These are phyloP conservation scores for Symphodus melops DNA, from an alignment of 2,113 vertebrate species.

Conservation along the genomic window DNA sequence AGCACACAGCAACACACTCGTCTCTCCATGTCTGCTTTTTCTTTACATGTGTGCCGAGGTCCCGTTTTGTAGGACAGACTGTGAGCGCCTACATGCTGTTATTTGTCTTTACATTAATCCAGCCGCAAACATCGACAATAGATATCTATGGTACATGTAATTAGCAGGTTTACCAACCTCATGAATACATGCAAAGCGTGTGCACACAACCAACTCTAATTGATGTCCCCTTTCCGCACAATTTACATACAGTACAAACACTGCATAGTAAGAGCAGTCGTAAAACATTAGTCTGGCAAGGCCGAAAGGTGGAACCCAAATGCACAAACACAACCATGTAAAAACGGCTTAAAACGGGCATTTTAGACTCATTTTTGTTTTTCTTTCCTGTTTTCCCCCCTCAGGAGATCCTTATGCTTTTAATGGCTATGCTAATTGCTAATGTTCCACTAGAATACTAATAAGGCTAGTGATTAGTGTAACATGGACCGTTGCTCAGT, in stretches of 20 bases:
- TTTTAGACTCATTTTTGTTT: conserved; percentile 46
- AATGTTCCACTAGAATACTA: conserved; percentile 68
- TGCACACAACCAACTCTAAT: conserved; percentile 41
- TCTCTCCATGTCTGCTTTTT: background rate
- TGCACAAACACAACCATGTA: conserved; percentile 8
- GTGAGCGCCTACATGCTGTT: background rate
- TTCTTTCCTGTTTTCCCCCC: conserved; percentile 22
- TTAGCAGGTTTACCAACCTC: conserved; percentile 61
- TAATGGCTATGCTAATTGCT: conserved; percentile 70
- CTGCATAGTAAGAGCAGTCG: conserved; percentile 17
- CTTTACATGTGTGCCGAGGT: background rate
- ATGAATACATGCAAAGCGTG: conserved; percentile 48
- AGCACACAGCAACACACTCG: conserved; percentile 5
- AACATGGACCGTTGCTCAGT: conserved; percentile 54
- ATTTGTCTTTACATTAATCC: conserved; percentile 21
- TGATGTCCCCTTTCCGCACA: conserved; percentile 48
- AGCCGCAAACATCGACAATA: conserved; percentile 5
- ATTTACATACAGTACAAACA: conserved; percentile 59
- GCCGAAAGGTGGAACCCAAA: conserved; percentile 24
- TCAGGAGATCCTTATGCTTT: conserved; percentile 52
- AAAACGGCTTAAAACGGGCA: conserved; percentile 40
- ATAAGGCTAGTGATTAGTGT: conserved; percentile 70
- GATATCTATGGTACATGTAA: conserved; percentile 26
- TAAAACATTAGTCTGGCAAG: conserved; percentile 34
- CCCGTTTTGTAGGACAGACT: background rate